Base-by-base conservation (phyloP, 2,797 vertebrate species). In the Falco biarmicus region DNA sequence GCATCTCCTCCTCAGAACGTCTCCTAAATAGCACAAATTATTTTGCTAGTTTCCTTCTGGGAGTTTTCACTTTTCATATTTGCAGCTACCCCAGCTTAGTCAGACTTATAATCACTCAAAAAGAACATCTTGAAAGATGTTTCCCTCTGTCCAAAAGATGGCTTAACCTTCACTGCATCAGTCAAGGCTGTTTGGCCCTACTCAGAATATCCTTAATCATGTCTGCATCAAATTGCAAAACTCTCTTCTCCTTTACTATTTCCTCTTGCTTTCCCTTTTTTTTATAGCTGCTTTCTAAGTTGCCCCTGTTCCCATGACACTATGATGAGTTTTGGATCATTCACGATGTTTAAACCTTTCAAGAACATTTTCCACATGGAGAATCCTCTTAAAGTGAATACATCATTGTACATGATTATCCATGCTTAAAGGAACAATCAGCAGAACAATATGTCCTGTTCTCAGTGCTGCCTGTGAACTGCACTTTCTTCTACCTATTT, bases 361-460 rank as follows among this genome's bases (percentile, higher is more conserved):
- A 96, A 95, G 94, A 97, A 94, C 15, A 69, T 97, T 97, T 97
- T 98, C 89, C 92, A 97, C 94, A 84, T 95, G 92, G 95, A 90
- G 90, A 97, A 96, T 94, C 79, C 73, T 97, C 91, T 96, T 93
- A 78, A 94, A 95, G 39, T 74, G 70, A 93, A 92, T 96, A 90
- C 80, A 95, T 93, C 89, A 96, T 77, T 95, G 90, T 97, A 84
- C 81, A 79, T 88, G 94, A 96, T 97, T 97, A 98, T 94, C 86
- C 79, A 96, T 84, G 95, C 94, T 97, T 96, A 96, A 93, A 97
- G 54, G 41, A 97, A 93, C 76, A 94, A 96, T 92, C 85, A 84
- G 54, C 59, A 91, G 82, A 97, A 96, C 77, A 97, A 80, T 95
- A 83, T 61, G 76, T 88, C 85, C 90, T 94, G 34, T 86, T 92